These are phyloP conservation scores for Apantesis nais DNA, from an alignment of 2,888 invertebrate species.

Conservation along the genomic window DNA sequence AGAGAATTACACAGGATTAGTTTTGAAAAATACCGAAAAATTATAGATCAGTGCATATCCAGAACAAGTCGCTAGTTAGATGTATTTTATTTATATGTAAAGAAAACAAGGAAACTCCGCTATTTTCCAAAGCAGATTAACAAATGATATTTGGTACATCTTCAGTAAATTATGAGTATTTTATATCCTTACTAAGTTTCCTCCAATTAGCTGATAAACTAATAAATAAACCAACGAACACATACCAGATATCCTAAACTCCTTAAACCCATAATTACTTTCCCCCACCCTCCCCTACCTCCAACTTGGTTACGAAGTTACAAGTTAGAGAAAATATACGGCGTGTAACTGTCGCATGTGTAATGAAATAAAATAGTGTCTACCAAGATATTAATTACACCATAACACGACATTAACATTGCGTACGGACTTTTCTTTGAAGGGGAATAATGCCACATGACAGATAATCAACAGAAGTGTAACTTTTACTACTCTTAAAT, in stretches of 20 bases:
- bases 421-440: constrained; percentile 46
- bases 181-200: background rate
- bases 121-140: too few species aligned
- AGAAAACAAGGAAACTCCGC: too few species aligned
- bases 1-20: too few species aligned
- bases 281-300: constrained; percentile 37
- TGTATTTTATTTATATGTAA: too few species aligned
- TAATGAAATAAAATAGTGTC: constrained; percentile 83
- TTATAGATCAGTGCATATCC: background rate
- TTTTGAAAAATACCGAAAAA: background rate
- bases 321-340: constrained; percentile 67
- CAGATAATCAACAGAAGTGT: constrained; percentile 37
- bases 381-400: constrained; percentile 78
- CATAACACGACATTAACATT: constrained; percentile 74
- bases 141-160: background rate
- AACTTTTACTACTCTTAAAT: too few species aligned
- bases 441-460: constrained; percentile 31
- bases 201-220: constrained; percentile 3
- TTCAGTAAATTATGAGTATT: background rate
- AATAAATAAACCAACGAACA: constrained; percentile 32
- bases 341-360: constrained; percentile 66
- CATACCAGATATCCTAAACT: constrained; percentile 31
- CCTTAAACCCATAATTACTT: constrained; percentile 43
- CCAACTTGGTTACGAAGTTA: constrained; percentile 60
- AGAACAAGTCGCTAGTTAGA: background rate